Percentiles rank a stretch among this genome's conserved stretches.
Conservation (phyloP, 1,140 invertebrate genomes). For the Sycobia sp. region DNA sequence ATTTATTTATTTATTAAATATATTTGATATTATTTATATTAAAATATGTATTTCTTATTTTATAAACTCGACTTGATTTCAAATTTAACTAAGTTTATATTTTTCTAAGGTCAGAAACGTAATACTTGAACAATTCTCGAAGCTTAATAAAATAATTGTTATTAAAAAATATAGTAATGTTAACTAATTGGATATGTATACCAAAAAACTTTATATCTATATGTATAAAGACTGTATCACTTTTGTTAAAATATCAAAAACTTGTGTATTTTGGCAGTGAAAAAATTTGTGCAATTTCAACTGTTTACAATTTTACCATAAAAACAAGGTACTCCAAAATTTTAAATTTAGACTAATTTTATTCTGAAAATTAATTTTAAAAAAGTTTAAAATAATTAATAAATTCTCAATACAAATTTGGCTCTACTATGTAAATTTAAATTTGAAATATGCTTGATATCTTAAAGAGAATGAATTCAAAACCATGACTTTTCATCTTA, state of each 20-base stretch:
- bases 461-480: not conserved
- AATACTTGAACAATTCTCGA: too few relatives aligned
- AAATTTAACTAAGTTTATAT: constrained; percentile 3
- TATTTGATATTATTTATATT: constrained; percentile 16
- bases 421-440: too few relatives aligned
- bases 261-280: constrained; percentile 1
- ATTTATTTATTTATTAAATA: constrained; percentile 25
- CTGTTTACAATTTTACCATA: not conserved
- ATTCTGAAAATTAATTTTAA: constrained; percentile 2
- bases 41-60: constrained; percentile 14
- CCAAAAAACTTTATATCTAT: constrained; percentile 31
- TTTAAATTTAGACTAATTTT: constrained; percentile 3
- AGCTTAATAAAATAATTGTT: constrained; percentile 24
- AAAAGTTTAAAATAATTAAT: not conserved
- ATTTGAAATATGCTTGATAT: constrained; percentile 5
- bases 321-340: not conserved
- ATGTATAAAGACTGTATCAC: constrained; percentile 27
- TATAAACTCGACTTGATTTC: not conserved
- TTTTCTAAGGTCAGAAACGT: constrained; percentile 11
- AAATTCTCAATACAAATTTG: constrained; percentile 11
- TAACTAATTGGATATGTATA: constrained; percentile 33
- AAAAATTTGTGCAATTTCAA: constrained; percentile 22
- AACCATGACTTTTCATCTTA: constrained; percentile 16
- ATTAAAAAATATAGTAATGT: constrained; percentile 26
- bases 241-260: constrained; percentile 16